Percentiles rank a stretch among this genome's conserved stretches.
Evolutionary conservation across 2,797 vertebrate species (phyloP).

Genomic region (Molossus molossus): DNA sequence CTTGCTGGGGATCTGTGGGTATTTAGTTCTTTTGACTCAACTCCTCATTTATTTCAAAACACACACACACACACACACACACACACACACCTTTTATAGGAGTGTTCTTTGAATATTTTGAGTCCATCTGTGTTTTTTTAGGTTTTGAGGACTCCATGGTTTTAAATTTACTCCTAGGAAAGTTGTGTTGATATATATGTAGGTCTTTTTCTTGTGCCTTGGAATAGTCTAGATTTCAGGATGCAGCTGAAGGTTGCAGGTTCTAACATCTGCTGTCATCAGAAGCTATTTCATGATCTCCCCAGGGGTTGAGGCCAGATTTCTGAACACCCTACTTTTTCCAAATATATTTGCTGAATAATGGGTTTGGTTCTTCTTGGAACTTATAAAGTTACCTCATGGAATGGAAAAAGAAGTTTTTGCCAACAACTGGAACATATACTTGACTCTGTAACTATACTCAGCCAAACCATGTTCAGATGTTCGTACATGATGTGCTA

Average conservation of each 20-base stretch:
- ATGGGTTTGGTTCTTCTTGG: conserved; percentile 78
- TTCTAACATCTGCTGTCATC: conserved; percentile 77
- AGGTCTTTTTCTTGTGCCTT: conserved; percentile 12
- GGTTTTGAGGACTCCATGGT: not conserved
- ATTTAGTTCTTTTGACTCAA: conserved; percentile 54
- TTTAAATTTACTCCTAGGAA: conserved; percentile 66
- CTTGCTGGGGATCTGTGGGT: not conserved
- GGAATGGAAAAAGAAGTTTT: conserved; percentile 82
- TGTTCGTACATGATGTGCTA: not conserved
- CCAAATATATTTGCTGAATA: conserved; percentile 77
- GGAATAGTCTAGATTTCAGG: conserved; percentile 57
- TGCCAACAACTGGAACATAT: conserved; percentile 35
- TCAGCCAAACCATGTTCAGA: conserved; percentile 73
- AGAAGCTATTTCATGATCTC: conserved; percentile 70
- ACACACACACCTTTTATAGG: not conserved
- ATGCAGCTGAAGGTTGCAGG: conserved; percentile 60
- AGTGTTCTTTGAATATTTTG: conserved; percentile 29
- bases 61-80: no score
- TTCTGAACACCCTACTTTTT: conserved; percentile 71
- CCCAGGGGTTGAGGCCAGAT: conserved; percentile 65
- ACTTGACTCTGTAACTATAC: conserved; percentile 62
- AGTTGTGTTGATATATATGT: not conserved
- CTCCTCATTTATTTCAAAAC: conserved; percentile 15
- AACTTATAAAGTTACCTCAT: conserved; percentile 79
- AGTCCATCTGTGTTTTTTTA: conserved; percentile 19